A percentile compares a stretch with the other conserved stretches of the same genome.
phyloP scores from a whole-genome alignment of 2,113 vertebrate species.

The Ivindomyrus marchei region DNA sequence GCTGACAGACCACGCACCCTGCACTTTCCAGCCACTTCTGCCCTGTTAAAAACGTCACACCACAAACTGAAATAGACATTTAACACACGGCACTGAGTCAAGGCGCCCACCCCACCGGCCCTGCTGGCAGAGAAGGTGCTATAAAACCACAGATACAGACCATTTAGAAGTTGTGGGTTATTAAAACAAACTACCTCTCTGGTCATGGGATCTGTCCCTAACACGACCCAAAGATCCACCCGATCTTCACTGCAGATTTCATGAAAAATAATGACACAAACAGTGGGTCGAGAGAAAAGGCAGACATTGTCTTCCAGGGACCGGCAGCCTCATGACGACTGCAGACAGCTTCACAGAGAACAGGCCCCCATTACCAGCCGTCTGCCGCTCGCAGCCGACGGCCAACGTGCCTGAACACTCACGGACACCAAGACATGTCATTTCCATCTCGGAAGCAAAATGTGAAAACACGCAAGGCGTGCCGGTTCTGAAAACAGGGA shows the following conservation, averaged over 20 bases:
- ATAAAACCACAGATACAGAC: not conserved
- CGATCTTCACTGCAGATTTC: not conserved
- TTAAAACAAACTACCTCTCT: not conserved
- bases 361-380: not conserved
- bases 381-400: not conserved
- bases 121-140: not conserved
- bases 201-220: not conserved
- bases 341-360: not conserved
- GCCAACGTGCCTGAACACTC: not conserved
- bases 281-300: not conserved
- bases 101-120: not conserved
- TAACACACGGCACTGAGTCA: not conserved
- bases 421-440: too few relatives aligned
- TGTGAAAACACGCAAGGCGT: not conserved
- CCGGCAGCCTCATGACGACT: not conserved
- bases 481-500: not conserved
- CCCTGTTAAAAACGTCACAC: not conserved
- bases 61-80: not conserved
- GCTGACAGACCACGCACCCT: not conserved
- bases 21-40: not conserved
- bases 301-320: not conserved
- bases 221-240: not conserved
- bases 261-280: not conserved
- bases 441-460: not conserved
- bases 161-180: not conserved